Base-by-base conservation (phyloP, 1,140 invertebrate genomes). In the Trachymyrmex septentrionalis region DNA sequence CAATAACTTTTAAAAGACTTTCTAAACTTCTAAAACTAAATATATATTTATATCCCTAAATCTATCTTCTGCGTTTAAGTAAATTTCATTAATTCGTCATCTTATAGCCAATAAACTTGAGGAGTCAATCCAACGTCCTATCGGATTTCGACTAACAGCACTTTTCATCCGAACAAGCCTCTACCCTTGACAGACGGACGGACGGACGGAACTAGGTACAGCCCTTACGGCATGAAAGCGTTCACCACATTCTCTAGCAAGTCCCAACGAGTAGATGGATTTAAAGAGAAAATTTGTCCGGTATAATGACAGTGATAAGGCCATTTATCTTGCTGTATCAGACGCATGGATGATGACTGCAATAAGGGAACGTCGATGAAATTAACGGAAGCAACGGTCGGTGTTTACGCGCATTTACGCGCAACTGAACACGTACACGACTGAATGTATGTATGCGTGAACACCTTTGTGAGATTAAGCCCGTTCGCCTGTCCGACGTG, bases 291-390 rank as follows among this genome's bases (percentile, higher is more conserved):
- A 87, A 84, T 67, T 87, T 84, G 61, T 61, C 69, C n/a, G 69
- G 48, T 82, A 3, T 30, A 53, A 87, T 67, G 76, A 50, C 44
- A 72, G 84, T 4, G 53, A 85, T 66, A 34, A 66, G 84, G 80
- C 87, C 88, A 92, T 92, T 93, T 90, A 90, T 93, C 92, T 92
- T 92, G 90, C 88, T 88, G 85, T 88, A 92, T 92, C 89, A 91
- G n/a, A 87, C 82, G 87, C 92, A 92, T 92, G 87, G 91, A 92
- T 92, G 91, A 91, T 92, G 89, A 92, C 90, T 75, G 86, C 73
- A 55, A 85, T 50, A 38, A 86, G 50, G 30, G 48, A 48, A 64
- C 12, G 38, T 38, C 48, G 71, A 57, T 69, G 30, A 50, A 82
- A 86, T 61, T 69, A 59, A 75, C 87, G 84, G 87, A 77, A 86